phyloP scores from a whole-genome alignment of 2,797 vertebrate species.

The Sparidentex hasta region DNA sequence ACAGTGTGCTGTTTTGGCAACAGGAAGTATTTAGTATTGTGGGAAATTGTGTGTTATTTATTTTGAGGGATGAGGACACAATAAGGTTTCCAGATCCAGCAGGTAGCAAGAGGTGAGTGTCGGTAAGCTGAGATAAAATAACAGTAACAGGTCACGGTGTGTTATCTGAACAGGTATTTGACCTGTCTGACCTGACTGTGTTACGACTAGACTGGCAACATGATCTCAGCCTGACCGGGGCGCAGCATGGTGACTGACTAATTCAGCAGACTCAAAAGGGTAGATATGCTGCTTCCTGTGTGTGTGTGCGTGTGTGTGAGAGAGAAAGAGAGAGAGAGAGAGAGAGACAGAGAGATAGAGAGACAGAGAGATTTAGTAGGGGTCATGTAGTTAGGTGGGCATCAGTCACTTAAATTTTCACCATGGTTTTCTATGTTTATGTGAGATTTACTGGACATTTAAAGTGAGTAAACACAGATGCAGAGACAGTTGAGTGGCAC shows the following conservation, averaged over 20 bases:
- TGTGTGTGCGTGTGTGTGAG: slow-evolving; percentile 18
- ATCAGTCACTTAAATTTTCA: slow-evolving; percentile 32
- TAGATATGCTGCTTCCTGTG: slow-evolving; percentile 52
- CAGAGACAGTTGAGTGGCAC: slow-evolving; percentile 26
- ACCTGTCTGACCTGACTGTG: slow-evolving; percentile 74
- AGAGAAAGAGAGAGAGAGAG: slow-evolving; percentile 11
- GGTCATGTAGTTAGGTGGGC: slow-evolving; percentile 20
- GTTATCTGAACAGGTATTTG: slow-evolving; percentile 82
- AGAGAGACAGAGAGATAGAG: slow-evolving; percentile 6
- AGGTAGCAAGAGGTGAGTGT: slow-evolving; percentile 28
- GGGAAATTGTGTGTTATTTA: neutral
- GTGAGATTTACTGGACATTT: neutral
- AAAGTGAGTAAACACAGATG: slow-evolving; percentile 29
- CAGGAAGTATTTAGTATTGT: neutral
- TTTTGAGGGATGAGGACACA: neutral
- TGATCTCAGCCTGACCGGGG: slow-evolving; percentile 57
- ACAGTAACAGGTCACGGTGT: slow-evolving; percentile 59
- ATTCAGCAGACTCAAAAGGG: slow-evolving; percentile 76
- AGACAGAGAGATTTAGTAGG: neutral
- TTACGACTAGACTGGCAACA: slow-evolving; percentile 73
- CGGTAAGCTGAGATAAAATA: slow-evolving; percentile 61
- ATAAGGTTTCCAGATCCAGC: slow-evolving; percentile 10
- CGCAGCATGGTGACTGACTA: slow-evolving; percentile 71
- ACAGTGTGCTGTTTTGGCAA: neutral
- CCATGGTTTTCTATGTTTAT: neutral